Percentiles rank a stretch among this genome's conserved stretches.
phyloP scores from a whole-genome alignment of 1,140 invertebrate genomes.

The Arctopsyche grandis region DNA sequence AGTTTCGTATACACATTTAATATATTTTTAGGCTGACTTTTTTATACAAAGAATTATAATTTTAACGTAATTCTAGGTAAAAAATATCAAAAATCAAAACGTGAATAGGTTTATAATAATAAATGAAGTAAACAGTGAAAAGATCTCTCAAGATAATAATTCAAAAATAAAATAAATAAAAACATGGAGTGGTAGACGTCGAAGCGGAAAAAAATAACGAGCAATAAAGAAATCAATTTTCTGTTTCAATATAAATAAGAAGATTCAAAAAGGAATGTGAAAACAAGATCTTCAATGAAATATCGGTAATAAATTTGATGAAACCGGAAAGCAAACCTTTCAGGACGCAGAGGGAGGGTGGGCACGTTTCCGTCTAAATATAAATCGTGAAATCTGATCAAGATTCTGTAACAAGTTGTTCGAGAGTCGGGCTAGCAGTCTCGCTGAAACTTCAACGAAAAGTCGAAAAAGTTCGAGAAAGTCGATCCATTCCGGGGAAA shows the following conservation, averaged over 20 bases:
- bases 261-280: neutral
- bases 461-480: conserved; percentile 24
- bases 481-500: conserved; percentile 7
- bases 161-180: neutral
- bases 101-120: too few relatives aligned
- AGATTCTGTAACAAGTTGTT: conserved; percentile 21
- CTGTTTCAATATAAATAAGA: neutral
- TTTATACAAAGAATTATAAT: too few relatives aligned
- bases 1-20: too few relatives aligned
- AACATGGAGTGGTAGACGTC: neutral
- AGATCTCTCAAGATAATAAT: too few relatives aligned
- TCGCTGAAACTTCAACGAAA: neutral
- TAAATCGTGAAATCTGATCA: conserved; percentile 24
- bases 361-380: conserved; percentile 11
- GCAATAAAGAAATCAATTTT: conserved; percentile 23
- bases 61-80: too few relatives aligned
- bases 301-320: conserved; percentile 29
- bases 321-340: conserved; percentile 25
- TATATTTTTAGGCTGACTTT: too few relatives aligned
- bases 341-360: neutral
- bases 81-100: too few relatives aligned
- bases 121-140: too few relatives aligned
- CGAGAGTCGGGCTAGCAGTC: neutral
- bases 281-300: conserved; percentile 22
- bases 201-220: neutral